Evolutionary conservation across 2,797 vertebrate genomes (phyloP), one percentile per base, ranked within the genome.

Genomic region (Anableps anableps): DNA sequence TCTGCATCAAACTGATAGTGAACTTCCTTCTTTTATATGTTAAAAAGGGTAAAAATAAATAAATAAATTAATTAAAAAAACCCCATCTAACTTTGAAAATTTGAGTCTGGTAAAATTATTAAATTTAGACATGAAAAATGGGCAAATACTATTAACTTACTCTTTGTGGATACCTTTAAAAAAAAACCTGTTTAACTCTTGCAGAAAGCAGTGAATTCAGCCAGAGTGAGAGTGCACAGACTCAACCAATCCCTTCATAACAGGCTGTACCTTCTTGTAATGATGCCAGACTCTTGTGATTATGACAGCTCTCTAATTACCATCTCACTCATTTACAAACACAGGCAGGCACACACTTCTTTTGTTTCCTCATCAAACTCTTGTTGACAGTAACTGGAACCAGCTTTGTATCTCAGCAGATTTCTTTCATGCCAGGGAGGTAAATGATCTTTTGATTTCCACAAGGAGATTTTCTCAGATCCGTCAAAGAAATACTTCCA

Each of bases 401-500:
- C 78, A 0, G 64, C 29, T 80, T 19, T 74, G 1, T 48, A 78
- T 77, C 55, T 77, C 74, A 1, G 72, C 50, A 72, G 72, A 16
- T 84, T 78, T 85, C 4, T 45, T 31, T 58, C 43, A 41, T 41
- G 68, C 8, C 73, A 21, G 41, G 11, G 53, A 81, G 73, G 79
- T 78, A 72, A 75, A 85, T 21, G 68, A 48, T 78, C 72, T 80
- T 70, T 62, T 76, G 75, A 74, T 84, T 76, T 77, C 51, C 38
- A 64, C n/a, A 60, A 62, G 70, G 80, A 73, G 0, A 78, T 80
- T 77, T 41, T n/a, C 72, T 72, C 4, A 8, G 53, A 51, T 53
- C 74, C 43, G 68, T 77, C 64, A 51, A 48, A 72, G 72, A 71
- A 70, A 77, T 43, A 55, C 74, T 38, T 47, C 0, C 16, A 31